These are phyloP conservation scores for Apoda limacodes DNA, from an alignment of 2,888 invertebrate species.

Conservation along the genomic window DNA sequence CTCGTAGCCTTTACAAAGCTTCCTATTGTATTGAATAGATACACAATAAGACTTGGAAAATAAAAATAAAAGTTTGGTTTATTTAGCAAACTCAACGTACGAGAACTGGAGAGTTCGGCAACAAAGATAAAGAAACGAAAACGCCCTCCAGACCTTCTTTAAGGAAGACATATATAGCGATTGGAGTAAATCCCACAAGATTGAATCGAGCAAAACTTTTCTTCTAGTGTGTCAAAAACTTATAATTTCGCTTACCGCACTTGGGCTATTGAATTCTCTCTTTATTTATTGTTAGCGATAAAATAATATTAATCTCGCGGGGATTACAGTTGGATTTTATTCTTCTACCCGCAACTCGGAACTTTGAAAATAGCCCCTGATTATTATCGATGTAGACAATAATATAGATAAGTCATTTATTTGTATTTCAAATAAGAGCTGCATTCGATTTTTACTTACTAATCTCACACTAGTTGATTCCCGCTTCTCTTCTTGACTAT, in stretches of 20 bases:
- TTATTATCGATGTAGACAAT: conserved; percentile 35
- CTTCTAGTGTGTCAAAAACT: conserved; percentile 60
- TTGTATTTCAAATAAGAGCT: too few relatives aligned
- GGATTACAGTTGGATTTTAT: conserved; percentile 62
- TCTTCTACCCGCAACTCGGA: conserved; percentile 51
- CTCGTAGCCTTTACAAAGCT: too few relatives aligned
- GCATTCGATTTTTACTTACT: neutral
- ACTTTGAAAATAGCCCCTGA: conserved; percentile 53
- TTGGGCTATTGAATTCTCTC: conserved; percentile 60
- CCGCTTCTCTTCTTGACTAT: too few relatives aligned
- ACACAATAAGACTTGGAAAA: too few relatives aligned
- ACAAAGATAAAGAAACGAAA: too few relatives aligned
- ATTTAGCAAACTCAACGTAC: too few relatives aligned
- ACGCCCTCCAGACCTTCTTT: too few relatives aligned
- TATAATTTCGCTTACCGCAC: conserved; percentile 46
- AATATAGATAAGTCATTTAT: conserved; percentile 41
- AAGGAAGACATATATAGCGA: conserved; percentile 35
- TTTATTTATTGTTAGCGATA: conserved; percentile 67
- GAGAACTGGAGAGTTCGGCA: too few relatives aligned
- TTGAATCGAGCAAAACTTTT: conserved; percentile 58
- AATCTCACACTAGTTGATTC: conserved; percentile 1
- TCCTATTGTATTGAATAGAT: too few relatives aligned
- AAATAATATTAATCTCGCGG: conserved; percentile 68
- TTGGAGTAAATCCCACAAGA: conserved; percentile 53
- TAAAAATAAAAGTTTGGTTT: too few relatives aligned